phyloP scores from a whole-genome alignment of 2,797 vertebrate genomes.

The Gymnocypris eckloni region DNA sequence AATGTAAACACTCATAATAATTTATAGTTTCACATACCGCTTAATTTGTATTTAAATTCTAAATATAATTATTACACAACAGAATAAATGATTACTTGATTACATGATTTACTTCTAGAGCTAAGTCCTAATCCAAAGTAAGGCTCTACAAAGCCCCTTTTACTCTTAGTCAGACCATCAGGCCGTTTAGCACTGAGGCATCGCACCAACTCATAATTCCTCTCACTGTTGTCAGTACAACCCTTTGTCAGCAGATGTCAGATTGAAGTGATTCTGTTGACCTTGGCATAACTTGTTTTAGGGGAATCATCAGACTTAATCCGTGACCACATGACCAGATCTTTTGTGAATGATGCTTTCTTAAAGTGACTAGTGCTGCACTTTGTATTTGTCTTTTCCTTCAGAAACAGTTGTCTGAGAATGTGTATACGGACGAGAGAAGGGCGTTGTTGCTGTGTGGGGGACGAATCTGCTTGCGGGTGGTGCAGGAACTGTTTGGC shows the following conservation, averaged over 20 bases:
- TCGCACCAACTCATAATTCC: constrained; percentile 33
- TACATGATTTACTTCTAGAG: neutral
- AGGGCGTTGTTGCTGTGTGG: constrained; percentile 87
- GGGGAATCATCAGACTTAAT: constrained; percentile 32
- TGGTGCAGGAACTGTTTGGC: constrained; percentile 86
- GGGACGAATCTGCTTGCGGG: constrained; percentile 84
- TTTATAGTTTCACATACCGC: neutral
- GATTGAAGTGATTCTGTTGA: constrained; percentile 44
- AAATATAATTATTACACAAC: neutral
- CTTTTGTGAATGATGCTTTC: neutral
- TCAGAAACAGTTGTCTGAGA: constrained; percentile 86
- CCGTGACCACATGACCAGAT: constrained; percentile 3
- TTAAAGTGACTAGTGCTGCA: neutral
- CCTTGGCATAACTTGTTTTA: constrained; percentile 31
- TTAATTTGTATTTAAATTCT: neutral
- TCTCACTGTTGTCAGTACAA: constrained; percentile 22
- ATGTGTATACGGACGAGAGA: constrained; percentile 83
- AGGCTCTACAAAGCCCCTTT: constrained; percentile 21
- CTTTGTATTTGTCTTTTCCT: neutral
- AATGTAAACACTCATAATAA: too few species aligned
- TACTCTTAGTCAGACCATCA: constrained; percentile 19
- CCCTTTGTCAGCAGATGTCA: constrained; percentile 50
- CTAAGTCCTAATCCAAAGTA: constrained; percentile 5
- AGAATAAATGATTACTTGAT: constrained; percentile 2
- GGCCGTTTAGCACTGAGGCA: constrained; percentile 10